These are phyloP conservation scores for Polietes domitor DNA, from an alignment of 2,888 invertebrate species.

Conservation along the genomic window DNA sequence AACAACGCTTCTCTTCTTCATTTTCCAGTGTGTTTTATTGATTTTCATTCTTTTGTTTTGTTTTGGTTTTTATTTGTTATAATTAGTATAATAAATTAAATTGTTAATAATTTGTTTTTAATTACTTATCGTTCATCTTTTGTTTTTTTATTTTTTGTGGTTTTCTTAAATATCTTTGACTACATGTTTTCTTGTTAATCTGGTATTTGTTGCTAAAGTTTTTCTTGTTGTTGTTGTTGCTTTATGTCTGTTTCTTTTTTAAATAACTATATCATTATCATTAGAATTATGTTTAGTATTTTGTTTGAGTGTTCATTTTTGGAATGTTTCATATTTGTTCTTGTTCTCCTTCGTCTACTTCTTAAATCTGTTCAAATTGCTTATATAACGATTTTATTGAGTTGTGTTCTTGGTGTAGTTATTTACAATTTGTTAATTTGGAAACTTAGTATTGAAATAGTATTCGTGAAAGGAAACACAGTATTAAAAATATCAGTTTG, in stretches of 20 bases:
- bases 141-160: background rate
- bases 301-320: background rate
- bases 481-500: no score
- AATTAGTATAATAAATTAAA: slow-evolving; percentile 22
- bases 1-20: slow-evolving; percentile 4
- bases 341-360: background rate
- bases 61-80: background rate
- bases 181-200: background rate
- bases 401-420: background rate
- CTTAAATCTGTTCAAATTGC: background rate
- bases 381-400: background rate
- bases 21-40: slow-evolving; percentile 9
- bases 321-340: background rate
- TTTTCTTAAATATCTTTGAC: slow-evolving; percentile 1
- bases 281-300: slow-evolving; percentile 6
- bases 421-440: slow-evolving; percentile 5
- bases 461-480: no score
- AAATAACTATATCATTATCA: background rate
- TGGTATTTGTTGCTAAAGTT: background rate
- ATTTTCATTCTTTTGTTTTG: background rate
- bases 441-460: background rate
- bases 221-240: slow-evolving; percentile 1
- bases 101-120: slow-evolving; percentile 19
- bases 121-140: slow-evolving; percentile 9
- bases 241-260: background rate